These are phyloP conservation scores for Ailurus styani DNA, from an alignment of 2,113 vertebrate species.

Conservation along the genomic window DNA sequence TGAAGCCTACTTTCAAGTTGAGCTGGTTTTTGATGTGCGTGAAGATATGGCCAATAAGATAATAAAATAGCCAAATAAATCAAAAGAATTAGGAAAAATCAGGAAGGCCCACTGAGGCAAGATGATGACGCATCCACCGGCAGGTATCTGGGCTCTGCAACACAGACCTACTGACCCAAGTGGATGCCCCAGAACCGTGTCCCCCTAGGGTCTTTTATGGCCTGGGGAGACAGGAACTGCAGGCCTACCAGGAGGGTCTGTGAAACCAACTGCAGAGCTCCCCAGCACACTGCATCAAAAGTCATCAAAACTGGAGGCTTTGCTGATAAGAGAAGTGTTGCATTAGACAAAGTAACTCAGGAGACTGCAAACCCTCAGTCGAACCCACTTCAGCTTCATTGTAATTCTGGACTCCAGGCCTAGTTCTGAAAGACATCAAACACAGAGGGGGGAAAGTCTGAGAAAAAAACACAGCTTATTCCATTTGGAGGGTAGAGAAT, in stretches of 20 bases:
- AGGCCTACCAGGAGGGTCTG: background rate
- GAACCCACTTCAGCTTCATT: background rate
- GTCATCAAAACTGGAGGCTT: background rate
- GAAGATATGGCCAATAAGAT: conserved; percentile 4
- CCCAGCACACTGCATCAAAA: background rate
- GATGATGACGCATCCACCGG: background rate
- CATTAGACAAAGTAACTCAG: background rate
- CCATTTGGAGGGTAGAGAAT: background rate
- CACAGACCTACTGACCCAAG: background rate
- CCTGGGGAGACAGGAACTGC: background rate
- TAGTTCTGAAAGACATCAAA: conserved; percentile 50
- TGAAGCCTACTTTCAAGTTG: conserved; percentile 18
- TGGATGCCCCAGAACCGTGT: background rate
- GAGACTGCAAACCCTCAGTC: background rate
- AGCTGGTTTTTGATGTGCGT: background rate
- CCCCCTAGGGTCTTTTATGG: background rate
- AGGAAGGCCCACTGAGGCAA: background rate
- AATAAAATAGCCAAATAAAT: background rate
- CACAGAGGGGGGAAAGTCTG: background rate
- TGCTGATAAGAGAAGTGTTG: background rate
- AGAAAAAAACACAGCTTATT: conserved; percentile 21
- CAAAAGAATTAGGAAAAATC: conserved; percentile 22
- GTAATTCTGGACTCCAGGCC: conserved; percentile 7
- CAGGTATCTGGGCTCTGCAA: background rate
- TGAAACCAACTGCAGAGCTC: background rate